These are phyloP conservation scores for Buphagus erythrorhynchus DNA, from an alignment of 2,797 vertebrate genomes.

Conservation along the genomic window DNA sequence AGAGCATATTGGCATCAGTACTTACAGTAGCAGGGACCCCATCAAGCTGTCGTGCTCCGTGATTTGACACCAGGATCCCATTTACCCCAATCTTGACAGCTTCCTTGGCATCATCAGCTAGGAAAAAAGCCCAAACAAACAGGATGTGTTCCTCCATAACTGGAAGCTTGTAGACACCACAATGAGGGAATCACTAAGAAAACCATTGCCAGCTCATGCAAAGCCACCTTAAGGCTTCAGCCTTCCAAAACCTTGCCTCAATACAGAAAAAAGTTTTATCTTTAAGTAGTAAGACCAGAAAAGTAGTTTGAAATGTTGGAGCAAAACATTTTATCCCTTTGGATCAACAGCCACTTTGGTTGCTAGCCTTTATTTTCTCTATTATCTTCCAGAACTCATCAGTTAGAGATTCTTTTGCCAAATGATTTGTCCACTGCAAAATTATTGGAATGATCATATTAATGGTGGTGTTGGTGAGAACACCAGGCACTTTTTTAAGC, in stretches of 20 bases:
- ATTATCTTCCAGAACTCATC: neutral
- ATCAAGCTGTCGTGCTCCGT: constrained; percentile 89
- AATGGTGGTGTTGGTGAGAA: neutral
- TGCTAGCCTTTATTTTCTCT: neutral
- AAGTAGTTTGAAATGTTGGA: neutral
- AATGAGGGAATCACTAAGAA: neutral
- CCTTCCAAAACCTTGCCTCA: neutral
- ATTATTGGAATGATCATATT: neutral
- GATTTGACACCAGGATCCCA: constrained; percentile 91
- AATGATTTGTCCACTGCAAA: neutral
- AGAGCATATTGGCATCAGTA: neutral
- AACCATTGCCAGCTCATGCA: neutral
- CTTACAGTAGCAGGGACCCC: constrained; percentile 90
- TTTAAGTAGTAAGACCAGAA: neutral
- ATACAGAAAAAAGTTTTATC: neutral
- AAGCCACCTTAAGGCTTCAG: neutral
- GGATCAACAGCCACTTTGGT: neutral
- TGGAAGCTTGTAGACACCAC: neutral
- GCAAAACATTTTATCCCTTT: neutral
- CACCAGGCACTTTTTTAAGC: neutral
- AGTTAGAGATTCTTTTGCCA: neutral
- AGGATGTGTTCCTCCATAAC: neutral
- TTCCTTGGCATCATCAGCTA: constrained; percentile 86
- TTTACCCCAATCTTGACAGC: constrained; percentile 83
- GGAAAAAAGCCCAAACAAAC: neutral